phyloP scores from a whole-genome alignment of 2,888 invertebrate genomes.

The Tromatobia lineatoria region DNA sequence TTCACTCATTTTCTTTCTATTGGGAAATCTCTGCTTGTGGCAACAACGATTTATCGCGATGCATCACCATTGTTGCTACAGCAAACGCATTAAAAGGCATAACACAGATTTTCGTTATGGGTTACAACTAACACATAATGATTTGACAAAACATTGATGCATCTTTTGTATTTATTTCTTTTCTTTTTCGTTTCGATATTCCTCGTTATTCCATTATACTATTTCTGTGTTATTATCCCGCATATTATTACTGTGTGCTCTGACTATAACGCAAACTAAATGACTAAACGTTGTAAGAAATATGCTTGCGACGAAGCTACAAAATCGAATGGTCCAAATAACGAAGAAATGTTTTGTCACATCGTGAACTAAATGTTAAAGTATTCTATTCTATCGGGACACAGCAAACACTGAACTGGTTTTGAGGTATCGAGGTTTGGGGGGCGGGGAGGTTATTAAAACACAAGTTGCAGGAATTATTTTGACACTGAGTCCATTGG shows the following conservation, averaged over 20 bases:
- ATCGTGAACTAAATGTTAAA: slow-evolving; percentile 79
- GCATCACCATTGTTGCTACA: slow-evolving; percentile 68
- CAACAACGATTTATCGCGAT: slow-evolving; percentile 64
- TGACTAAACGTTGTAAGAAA: not conserved
- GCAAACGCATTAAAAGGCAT: slow-evolving; percentile 69
- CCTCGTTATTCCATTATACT: slow-evolving; percentile 16
- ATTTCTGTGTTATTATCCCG: slow-evolving; percentile 26
- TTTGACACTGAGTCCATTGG: slow-evolving; percentile 70
- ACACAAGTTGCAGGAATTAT: slow-evolving; percentile 77
- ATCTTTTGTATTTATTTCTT: slow-evolving; percentile 51
- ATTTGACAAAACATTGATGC: slow-evolving; percentile 80
- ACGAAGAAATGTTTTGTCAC: slow-evolving; percentile 79
- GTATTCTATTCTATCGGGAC: slow-evolving; percentile 83
- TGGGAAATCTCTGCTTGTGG: slow-evolving; percentile 47
- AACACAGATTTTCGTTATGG: slow-evolving; percentile 68
- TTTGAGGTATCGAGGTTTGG: slow-evolving; percentile 75
- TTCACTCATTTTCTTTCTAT: slow-evolving; percentile 48
- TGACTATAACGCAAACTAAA: slow-evolving; percentile 7
- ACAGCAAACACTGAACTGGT: slow-evolving; percentile 83
- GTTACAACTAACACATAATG: slow-evolving; percentile 81
- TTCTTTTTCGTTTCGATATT: slow-evolving; percentile 26
- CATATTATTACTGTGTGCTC: slow-evolving; percentile 20
- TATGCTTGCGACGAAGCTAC: slow-evolving; percentile 11
- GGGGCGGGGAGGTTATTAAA: slow-evolving; percentile 73
- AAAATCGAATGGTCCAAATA: slow-evolving; percentile 1